Conservation (phyloP, 92 coral and sea anemone species). For the Micromussa lordhowensis region DNA sequence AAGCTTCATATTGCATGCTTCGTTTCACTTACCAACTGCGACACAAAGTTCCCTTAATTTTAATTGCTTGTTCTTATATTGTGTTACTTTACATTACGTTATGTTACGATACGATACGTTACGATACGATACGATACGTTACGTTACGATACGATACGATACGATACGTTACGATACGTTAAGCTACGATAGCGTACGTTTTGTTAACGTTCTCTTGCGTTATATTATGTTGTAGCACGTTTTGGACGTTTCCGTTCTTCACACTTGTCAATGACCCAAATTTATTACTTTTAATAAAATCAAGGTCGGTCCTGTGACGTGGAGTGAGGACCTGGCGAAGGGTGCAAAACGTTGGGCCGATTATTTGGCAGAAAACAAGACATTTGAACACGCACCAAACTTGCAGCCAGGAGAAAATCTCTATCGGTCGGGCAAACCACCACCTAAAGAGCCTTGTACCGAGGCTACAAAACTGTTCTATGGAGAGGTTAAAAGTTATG, state of each 20-base stretch:
- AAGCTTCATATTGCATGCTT: neutral
- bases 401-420: conserved; percentile 75
- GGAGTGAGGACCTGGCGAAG: conserved; percentile 67
- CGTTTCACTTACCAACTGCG: neutral
- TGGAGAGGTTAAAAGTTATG: conserved; percentile 73
- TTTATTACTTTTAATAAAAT: neutral
- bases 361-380: conserved; percentile 56
- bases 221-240: no score
- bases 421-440: conserved; percentile 50
- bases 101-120: neutral
- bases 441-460: conserved; percentile 55
- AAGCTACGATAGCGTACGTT: neutral
- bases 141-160: neutral
- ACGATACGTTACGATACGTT: neutral
- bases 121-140: neutral
- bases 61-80: no score
- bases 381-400: conserved; percentile 46
- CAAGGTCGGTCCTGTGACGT: conserved; percentile 40
- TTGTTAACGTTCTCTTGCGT: neutral
- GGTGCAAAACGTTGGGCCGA: conserved; percentile 80
- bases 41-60: neutral
- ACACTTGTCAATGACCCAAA: neutral
- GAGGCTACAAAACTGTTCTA: conserved; percentile 78
- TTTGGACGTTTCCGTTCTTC: no score
- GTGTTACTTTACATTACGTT: neutral